phyloP scores from a whole-genome alignment of 2,113 vertebrate species.

The Papio anubis region DNA sequence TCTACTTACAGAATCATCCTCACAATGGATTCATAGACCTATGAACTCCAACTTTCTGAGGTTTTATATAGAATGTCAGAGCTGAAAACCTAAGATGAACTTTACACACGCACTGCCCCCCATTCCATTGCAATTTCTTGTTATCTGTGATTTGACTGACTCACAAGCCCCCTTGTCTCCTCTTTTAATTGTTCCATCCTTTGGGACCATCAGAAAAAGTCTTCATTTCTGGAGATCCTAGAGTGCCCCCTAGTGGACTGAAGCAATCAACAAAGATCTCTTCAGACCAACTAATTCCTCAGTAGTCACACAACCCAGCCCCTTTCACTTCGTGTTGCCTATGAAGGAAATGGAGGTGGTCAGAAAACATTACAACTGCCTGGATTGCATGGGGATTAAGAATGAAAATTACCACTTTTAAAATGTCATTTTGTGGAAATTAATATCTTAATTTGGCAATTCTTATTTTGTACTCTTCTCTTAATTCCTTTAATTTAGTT shows the following conservation, averaged over 20 bases:
- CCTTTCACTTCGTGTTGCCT: not conserved
- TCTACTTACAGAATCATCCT: not conserved
- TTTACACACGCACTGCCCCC: not conserved
- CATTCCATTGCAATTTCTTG: rapidly evolving
- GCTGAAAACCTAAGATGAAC: not conserved
- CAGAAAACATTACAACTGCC: not conserved
- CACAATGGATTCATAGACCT: not conserved
- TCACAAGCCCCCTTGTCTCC: not conserved
- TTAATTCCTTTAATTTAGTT: not conserved
- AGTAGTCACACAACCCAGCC: not conserved
- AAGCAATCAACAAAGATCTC: not conserved
- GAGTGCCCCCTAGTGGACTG: not conserved
- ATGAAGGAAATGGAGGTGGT: not conserved
- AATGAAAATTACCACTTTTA: not conserved
- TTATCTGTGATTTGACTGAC: not conserved
- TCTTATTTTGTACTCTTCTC: not conserved
- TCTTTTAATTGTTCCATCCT: not conserved
- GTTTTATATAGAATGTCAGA: not conserved
- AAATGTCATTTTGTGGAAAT: not conserved
- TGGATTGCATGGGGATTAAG: not conserved
- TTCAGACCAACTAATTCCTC: too few relatives aligned
- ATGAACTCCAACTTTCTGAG: not conserved
- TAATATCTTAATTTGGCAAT: not conserved
- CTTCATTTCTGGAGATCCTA: not conserved
- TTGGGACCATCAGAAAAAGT: not conserved